phyloP scores from a whole-genome alignment of 2,113 vertebrate species.

The Alouatta palliata region DNA sequence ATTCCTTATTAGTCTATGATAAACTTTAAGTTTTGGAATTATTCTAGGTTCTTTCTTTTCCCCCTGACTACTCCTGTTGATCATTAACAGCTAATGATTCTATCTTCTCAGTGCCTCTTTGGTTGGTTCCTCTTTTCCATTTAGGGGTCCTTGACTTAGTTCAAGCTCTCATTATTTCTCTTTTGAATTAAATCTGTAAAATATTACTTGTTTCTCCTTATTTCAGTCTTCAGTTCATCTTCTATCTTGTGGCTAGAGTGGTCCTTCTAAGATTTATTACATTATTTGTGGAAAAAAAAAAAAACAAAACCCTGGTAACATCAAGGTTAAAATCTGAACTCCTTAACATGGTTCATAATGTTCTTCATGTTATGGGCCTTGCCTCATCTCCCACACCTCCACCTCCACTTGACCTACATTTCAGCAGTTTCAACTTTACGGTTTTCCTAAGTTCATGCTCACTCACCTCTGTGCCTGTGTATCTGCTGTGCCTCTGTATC shows the following conservation, averaged over 20 bases:
- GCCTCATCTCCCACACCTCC: neutral
- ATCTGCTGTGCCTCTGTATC: neutral
- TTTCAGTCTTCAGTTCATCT: neutral
- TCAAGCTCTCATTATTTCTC: constrained; percentile 22
- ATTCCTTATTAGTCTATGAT: neutral
- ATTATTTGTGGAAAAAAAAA: neutral
- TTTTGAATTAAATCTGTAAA: constrained; percentile 13
- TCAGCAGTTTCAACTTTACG: neutral
- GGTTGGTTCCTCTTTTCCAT: neutral
- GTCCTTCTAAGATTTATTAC: constrained; percentile 9
- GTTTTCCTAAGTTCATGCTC: neutral
- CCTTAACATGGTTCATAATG: neutral
- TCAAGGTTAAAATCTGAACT: neutral
- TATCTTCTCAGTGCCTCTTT: neutral
- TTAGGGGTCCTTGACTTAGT: neutral
- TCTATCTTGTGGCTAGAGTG: neutral
- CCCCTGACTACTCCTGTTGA: neutral
- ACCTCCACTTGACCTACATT: neutral
- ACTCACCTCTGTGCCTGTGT: neutral
- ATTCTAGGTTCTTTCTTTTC: neutral
- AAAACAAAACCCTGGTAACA: neutral
- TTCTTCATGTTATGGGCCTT: neutral
- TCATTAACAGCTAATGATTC: neutral
- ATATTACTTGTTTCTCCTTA: neutral
- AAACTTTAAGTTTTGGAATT: neutral